Base-by-base conservation (phyloP, 2,113 vertebrate genomes). In the Lontra canadensis region DNA sequence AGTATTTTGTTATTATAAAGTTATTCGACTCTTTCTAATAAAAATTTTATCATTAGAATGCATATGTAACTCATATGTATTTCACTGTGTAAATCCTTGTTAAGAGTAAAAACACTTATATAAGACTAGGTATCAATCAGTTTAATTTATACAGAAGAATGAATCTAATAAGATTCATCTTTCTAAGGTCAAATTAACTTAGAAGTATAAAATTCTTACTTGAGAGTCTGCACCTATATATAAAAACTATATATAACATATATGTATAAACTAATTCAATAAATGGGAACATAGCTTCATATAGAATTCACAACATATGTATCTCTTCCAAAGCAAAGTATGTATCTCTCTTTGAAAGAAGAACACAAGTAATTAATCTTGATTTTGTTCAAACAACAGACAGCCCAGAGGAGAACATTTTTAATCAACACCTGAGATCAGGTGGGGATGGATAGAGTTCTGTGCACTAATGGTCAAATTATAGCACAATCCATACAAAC, bases 351-450 rank as follows among this genome's bases (percentile, higher is more conserved):
- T 95, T 80, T 88, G n/a, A 91, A 93, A 95, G 76, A 88, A 93
- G 52, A 42, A 61, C 59, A 69, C 39, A 69, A 49, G 14, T 82
- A 82, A 96, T 96, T 95, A 93, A 90, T 85, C 76, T 91, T 83
- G 47, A 20, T 90, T 95, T 92, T 91, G 39, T 71, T 93, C 90
- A 95, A 93, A 63, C 36, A 95, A 76, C 44, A 97, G 87, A 57
- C 11, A 76, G n/a, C 83, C 59, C 59, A 94, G 15, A 96, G 84
- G 94, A 94, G 44, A 81, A 80, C 15, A 29, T 82, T 86, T 95
- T 88, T 89, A 55, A 97, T 71, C 76, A 88, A 73, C 73, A 96
- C 59, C 73, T 95, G 96, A 92, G 87, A 90, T 96, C 93, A 96
- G 97, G 71, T 96, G 78, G 65, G 86, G 78, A 26, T 57, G 12